Base-by-base conservation (phyloP, 1,140 invertebrate species). In the Drosophila leontia region DNA sequence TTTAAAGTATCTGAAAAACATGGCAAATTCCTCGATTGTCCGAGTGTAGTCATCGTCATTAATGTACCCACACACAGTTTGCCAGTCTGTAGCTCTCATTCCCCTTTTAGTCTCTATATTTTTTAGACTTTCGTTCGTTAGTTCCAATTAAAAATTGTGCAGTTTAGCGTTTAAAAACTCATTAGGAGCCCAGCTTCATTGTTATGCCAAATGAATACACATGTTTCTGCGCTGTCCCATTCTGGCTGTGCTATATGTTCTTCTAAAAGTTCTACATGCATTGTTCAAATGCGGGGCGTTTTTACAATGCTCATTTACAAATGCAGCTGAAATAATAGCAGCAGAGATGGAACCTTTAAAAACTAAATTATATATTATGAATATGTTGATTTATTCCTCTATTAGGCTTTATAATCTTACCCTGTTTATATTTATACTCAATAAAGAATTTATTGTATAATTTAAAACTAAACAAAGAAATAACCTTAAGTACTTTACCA, bases 101-200 rank as follows among this genome's bases (percentile, higher is more conserved):
- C 23, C 23, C 29, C 11, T 26, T 26, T 72, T 37, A 35, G 51
- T 55, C 19, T 37, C 32, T 23, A 15, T 23, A 15, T 23, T 53
- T 37, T 58, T 8, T 34, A 47, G 34, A 39, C 35, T 53, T 34
- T 62, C 37, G 57, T 51, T 64, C 19, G 60, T 57, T 70, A 29
- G 44, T 55, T 44, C 53, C 74, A 68, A 77, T 76, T 68, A 68
- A 76, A 51, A 78, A 57, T 37, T 53, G 44, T 39, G 65, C 65
- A 69, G 35, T 67, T 67, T 67, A 69, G 42, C 75, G 39, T 78
- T 78, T 78, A 57, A 78, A 78, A 78, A 69, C 63, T 61, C 74
- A 78, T 78, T 78, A 57, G 37, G 57, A 74, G 71, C 45, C 32
- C 42, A 29, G 41, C 55, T 60, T 48, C 42, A 77, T 77, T 77